Evolutionary conservation across 2,113 vertebrate genomes (phyloP).

Genomic region (Sylvilagus bachmani): DNA sequence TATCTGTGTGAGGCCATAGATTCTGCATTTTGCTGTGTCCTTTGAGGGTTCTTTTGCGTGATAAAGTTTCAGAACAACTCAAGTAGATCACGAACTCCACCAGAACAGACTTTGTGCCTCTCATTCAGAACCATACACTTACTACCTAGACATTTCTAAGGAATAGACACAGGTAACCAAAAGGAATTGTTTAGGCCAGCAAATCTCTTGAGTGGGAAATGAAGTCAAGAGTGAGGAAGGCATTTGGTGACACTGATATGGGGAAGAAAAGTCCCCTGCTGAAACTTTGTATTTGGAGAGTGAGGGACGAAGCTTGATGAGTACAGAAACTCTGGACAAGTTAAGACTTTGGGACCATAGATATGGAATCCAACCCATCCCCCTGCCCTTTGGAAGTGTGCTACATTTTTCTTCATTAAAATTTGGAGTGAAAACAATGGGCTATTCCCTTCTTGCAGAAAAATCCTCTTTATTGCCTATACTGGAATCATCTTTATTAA

Average conservation of each 20-base stretch:
- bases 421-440: neutral
- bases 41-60: too few relatives aligned
- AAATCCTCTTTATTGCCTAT: neutral
- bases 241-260: neutral
- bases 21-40: neutral
- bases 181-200: too few relatives aligned
- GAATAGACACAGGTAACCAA: neutral
- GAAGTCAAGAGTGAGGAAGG: neutral
- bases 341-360: neutral
- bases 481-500: neutral
- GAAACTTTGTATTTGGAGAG: neutral
- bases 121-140: neutral
- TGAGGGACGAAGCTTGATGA: too few relatives aligned
- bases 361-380: neutral
- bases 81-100: neutral
- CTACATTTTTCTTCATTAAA: neutral
- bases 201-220: neutral
- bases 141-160: neutral
- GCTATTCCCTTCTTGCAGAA: neutral
- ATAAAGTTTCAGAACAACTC: neutral
- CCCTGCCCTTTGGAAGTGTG: neutral
- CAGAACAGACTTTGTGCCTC: neutral
- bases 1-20: neutral
- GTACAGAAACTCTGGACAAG: neutral
- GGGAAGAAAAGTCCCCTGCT: neutral